Base-by-base conservation (phyloP, 2,113 vertebrate genomes). In the Xiphias gladius region DNA sequence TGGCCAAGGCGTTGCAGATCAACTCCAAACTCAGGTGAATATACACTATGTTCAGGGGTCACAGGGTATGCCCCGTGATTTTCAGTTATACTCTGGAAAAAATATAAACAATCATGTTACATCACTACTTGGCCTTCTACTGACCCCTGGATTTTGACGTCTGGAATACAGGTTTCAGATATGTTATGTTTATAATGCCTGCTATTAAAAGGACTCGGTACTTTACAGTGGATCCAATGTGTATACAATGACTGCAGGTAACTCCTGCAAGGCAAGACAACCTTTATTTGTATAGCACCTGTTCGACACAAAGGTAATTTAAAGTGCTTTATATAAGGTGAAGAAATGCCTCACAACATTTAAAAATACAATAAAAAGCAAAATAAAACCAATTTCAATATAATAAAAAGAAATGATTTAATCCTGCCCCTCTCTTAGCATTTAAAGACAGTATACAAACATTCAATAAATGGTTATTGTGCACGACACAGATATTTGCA, bases 1-100 rank as follows among this genome's bases (percentile, higher is more conserved):
- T 99, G 88, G 98, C 97, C 66, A 99, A 99, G 90, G 98, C 98
- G 0, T 94, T 99, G 19, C 98, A 99, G 93, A 99, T 99, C 92
- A 99, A 99, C 95, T 97, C 97, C 70, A 99, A 99, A 80, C 98
- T 99, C 88, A 96, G 97, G 98, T 98, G 92, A 76, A 78, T 9
- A 1, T 14, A 58, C 24, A 12, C 16, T 28, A 37, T 48, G 26
- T 57, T 19, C 24, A 41, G 1, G 20, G 19, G 0, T 54, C 46
- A 54, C 55, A 22, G 41, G 16, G 22, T 30, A 12, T 10, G 22
- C 10, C 28, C 67, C 26, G 5, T 17, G 28, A 46, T n/a, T 32
- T 1, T 16, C 26, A 20, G 0, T 43, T 28, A 26, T 52, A 57
- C 52, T n/a, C 37, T 10, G 7, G 37, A 39, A 39, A 39, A 10